Conservation (phyloP, 2,113 vertebrate species). For the Mastomys coucha region DNA sequence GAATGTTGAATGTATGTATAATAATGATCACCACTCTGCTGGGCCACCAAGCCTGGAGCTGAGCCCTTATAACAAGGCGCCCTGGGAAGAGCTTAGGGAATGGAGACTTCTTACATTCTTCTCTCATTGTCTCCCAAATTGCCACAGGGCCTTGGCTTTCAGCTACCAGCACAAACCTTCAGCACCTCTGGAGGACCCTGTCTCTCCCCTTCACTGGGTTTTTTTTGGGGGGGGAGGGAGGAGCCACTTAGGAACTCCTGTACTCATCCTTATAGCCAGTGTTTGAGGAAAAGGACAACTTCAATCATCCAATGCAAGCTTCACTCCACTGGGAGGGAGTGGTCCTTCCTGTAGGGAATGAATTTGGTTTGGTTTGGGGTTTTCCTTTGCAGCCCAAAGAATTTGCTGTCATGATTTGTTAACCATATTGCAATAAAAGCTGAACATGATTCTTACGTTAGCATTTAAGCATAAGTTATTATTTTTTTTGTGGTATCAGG, state of each 20-base stretch:
- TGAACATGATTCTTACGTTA: constrained; percentile 74
- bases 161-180: constrained; percentile 43
- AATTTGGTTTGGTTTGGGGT: constrained; percentile 67
- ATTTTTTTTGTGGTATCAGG: neutral
- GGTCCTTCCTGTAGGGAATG: constrained; percentile 71
- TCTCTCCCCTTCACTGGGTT: neutral
- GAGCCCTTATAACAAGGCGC: constrained; percentile 96
- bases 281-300: constrained; percentile 53
- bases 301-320: constrained; percentile 40
- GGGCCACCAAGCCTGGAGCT: constrained; percentile 87
- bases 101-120: constrained; percentile 73
- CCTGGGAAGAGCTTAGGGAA: constrained; percentile 96
- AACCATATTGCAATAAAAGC: constrained; percentile 81
- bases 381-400: constrained; percentile 78
- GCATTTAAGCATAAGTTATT: constrained; percentile 23
- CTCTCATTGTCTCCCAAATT: constrained; percentile 29
- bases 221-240: constrained; percentile 40
- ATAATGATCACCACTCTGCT: constrained; percentile 82
- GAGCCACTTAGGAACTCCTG: neutral
- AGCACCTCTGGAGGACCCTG: neutral
- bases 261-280: constrained; percentile 48
- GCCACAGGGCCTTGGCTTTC: constrained; percentile 59
- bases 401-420: constrained; percentile 80
- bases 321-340: constrained; percentile 33
- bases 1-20: constrained; percentile 97